Percentiles rank a stretch among this genome's conserved stretches.
Conservation (phyloP, 1,140 invertebrate genomes). For the Drusus annulatus region DNA sequence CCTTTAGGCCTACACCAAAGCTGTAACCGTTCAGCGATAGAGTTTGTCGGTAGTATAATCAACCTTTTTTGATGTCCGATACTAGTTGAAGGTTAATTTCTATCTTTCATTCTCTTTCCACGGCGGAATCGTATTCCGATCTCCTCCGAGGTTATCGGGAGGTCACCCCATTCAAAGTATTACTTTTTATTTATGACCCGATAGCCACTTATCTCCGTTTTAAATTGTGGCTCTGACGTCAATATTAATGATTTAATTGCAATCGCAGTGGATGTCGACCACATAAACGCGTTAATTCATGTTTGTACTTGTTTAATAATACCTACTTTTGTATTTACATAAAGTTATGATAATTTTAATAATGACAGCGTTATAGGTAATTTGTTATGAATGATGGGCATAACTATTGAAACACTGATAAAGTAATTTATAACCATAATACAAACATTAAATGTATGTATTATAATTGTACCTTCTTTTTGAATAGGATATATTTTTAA, state of each 20-base stretch:
- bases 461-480: no score
- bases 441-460: no score
- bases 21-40: no score
- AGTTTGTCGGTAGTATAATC: neutral
- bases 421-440: no score
- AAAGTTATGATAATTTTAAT: no score
- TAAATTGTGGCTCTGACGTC: constrained; percentile 25
- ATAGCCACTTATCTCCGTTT: constrained; percentile 9
- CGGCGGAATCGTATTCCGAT: neutral
- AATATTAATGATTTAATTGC: constrained; percentile 39
- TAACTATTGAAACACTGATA: no score
- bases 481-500: no score
- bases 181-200: constrained; percentile 1
- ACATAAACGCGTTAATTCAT: constrained; percentile 1
- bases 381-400: no score
- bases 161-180: neutral
- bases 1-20: no score
- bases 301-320: no score
- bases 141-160: constrained; percentile 22
- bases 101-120: constrained; percentile 5
- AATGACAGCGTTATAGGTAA: no score
- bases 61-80: neutral
- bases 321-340: no score
- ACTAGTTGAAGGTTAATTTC: constrained; percentile 36
- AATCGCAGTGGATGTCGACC: constrained; percentile 19